Base-by-base conservation (phyloP, 2,113 vertebrate species). In the Rousettus leschenaultii region DNA sequence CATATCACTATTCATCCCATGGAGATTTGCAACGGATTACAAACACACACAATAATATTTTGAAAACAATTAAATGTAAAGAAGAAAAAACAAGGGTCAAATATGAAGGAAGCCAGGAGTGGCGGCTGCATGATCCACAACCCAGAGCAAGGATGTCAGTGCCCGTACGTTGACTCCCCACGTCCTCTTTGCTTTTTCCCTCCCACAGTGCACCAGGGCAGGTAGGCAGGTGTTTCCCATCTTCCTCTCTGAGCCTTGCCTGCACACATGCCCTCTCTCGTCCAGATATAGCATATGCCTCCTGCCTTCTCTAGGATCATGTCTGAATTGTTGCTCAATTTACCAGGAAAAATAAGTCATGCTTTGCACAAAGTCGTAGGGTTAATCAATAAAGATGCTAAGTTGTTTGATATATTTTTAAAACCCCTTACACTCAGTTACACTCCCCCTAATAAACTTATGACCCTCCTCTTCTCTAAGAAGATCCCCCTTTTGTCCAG, bases 31-130 rank as follows among this genome's bases (percentile, higher is more conserved):
- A 63, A 28, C 55, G 40, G 22, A 24, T 57, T 68, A 24, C 30
- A 74, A 89, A 43, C 9, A 82, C 1, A 26, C 45, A 59, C 8
- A 48, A 5, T 59, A 82, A 82, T 61, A n/a, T 84, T 45, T 82
- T 66, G 38, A 61, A 59, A 86, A 51, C n/a, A 86, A 89, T 73
- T 53, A 77, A 86, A 35, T 66, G 55, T 24, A 16, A 40, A 87
- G 21, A 74, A 57, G 12, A 48, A 65, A 86, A 33, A 33, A 13
- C 38, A 61, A 68, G 24, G 11, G 5, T 43, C 28, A 22, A 57
- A 30, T 66, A 70, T 38, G n/a, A 78, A 93, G 24, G 35, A 74
- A 86, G 24, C 40, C 66, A 66, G 68, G 63, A 89, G 78, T 7
- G 55, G 5, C 30, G 1, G 9, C 59, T 61, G 13, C 3, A 3